phyloP scores from a whole-genome alignment of 2,888 invertebrate species.

The Morpho deidamia region DNA sequence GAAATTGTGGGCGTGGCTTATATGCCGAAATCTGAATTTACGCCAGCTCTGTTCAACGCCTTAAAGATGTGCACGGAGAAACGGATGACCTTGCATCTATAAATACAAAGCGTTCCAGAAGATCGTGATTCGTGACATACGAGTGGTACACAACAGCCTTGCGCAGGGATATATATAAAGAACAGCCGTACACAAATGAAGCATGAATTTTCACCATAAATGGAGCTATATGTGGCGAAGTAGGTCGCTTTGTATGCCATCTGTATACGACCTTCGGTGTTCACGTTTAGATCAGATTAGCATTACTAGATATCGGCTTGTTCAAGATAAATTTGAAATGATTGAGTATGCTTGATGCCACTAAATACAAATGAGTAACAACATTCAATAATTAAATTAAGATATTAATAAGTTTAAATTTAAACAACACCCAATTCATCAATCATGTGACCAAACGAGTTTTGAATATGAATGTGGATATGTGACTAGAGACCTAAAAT shows the following conservation, averaged over 20 bases:
- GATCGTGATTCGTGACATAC: conserved; percentile 49
- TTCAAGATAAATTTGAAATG: not conserved
- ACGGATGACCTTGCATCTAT: conserved; percentile 55
- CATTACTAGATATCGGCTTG: conserved; percentile 1
- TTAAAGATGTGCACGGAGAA: conserved; percentile 17
- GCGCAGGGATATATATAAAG: conserved; percentile 6
- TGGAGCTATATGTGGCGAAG: conserved; percentile 21
- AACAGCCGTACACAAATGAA: conserved; percentile 10
- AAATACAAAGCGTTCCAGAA: conserved; percentile 48
- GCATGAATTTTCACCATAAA: conserved; percentile 25
- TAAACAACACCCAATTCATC: too few relatives aligned
- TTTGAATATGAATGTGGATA: too few relatives aligned
- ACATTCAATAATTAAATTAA: too few relatives aligned
- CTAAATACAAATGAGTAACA: too few relatives aligned
- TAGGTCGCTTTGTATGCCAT: conserved; percentile 25
- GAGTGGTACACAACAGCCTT: conserved; percentile 24
- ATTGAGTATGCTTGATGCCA: too few relatives aligned
- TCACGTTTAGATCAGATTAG: conserved; percentile 6
- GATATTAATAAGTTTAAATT: too few relatives aligned
- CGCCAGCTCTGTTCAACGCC: too few relatives aligned
- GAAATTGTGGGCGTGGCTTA: too few relatives aligned
- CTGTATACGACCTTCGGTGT: conserved; percentile 19
- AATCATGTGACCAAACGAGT: too few relatives aligned
- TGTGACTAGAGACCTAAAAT: too few relatives aligned
- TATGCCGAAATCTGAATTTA: too few relatives aligned